Evolutionary conservation across 2,113 vertebrate species (phyloP), one percentile per base, ranked within the genome.

Genomic region (Hiodon alosoides): DNA sequence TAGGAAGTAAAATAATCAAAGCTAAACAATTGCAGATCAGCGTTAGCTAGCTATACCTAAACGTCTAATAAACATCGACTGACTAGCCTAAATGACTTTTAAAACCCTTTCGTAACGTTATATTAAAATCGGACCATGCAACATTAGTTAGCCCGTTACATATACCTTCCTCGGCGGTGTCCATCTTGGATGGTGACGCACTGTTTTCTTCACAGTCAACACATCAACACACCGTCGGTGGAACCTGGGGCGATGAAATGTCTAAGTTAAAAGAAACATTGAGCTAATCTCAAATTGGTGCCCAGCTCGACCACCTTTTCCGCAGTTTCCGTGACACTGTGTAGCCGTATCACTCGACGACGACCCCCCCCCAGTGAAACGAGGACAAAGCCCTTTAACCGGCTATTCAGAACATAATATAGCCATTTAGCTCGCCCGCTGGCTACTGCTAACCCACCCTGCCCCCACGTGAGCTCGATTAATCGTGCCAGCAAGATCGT

Each of bases 161-260:
- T 3, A 69, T 79, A 84, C 83, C 83, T 83, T 84, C 83, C 66
- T 84, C 83, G 47, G 62, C 81, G 75, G 81, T 81, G 78, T 84
- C 83, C 83, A 84, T 84, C 78, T 82, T 82, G 79, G 62, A 73
- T 65, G 58, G 79, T 82, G 80, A 80, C 80, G 80, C 77, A 81
- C 80, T 77, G 81, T 79, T 77, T 71, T 69, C 67, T 76, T 72
- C 69, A 62, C 79, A 77, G 79, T 82, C 73, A 80, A 80, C 74
- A 77, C 83, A 81, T 82, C 65, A 58, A 59, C 46, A 50, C 55
- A 51, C 65, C 73, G 65, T 58, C 16, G 16, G 51, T 59, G 53
- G 31, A 67, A 61, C 54, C 70, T 55, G 62, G 16, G 61, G 53
- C 31, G 10, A 14, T 10, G 13, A 51, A 50, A 61, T 13, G 47